Percentiles rank a stretch among this genome's conserved stretches.
Conservation (phyloP, 2,113 vertebrate genomes). For the Lycaon pictus region DNA sequence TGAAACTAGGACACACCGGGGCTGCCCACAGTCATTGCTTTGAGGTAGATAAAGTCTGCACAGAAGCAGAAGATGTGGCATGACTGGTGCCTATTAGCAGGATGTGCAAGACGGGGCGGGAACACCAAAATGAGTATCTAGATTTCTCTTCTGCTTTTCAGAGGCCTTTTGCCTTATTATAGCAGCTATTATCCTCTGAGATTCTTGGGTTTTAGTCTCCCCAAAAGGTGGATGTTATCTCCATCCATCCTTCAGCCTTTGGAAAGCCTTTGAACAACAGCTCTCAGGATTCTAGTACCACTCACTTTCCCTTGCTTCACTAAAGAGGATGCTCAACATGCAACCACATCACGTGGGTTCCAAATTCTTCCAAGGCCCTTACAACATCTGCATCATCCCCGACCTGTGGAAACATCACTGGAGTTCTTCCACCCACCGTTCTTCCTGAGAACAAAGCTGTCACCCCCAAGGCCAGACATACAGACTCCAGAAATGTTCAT, state of each 20-base stretch:
- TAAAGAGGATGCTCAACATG: background rate
- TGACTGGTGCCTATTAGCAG: background rate
- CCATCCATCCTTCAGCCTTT: background rate
- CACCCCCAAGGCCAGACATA: background rate
- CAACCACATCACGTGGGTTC: too few relatives aligned
- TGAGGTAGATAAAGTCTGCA: too few relatives aligned
- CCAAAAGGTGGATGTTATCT: background rate
- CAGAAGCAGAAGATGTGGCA: accelerated
- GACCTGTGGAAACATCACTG: background rate
- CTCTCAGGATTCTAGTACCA: background rate
- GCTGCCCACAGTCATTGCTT: background rate
- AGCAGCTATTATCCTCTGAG: background rate
- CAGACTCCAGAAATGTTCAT: background rate
- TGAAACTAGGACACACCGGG: background rate
- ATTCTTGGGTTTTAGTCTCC: background rate
- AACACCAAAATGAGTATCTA: accelerated
- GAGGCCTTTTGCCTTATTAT: background rate
- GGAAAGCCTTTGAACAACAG: background rate
- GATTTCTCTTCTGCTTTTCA: background rate
- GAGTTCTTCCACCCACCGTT: background rate
- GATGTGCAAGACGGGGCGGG: background rate
- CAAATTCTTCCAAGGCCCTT: background rate
- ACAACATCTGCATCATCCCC: background rate
- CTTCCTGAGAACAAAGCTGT: background rate
- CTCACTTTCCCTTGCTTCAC: background rate